Base-by-base conservation (phyloP, 2,797 vertebrate genomes). In the Buphagus erythrorhynchus region DNA sequence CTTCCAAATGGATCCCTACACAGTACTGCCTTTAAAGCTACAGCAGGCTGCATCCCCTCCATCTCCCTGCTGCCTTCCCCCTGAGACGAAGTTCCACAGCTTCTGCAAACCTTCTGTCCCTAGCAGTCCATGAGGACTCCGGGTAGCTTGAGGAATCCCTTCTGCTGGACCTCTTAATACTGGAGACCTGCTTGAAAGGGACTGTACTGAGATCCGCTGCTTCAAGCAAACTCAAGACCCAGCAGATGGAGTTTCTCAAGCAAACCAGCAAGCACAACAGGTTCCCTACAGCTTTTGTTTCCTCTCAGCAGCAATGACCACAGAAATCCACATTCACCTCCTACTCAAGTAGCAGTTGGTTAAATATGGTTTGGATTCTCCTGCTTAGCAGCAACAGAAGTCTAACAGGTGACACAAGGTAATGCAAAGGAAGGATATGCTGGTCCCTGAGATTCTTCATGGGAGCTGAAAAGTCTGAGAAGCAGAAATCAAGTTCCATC, bases 381-480 rank as follows among this genome's bases (percentile, higher is more conserved):
- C 67, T 92, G 75, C 75, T 92, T 89, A 76, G 91, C 92, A 91
- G 94, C 89, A 81, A 94, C 88, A 81, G 36, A 94, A 95, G 73
- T 72, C 86, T 87, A 96, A 48, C 58, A 85, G 51, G 74, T 91
- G 94, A 95, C 93, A 95, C 86, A 97, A 98, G 97, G 97, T 97
- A 98, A 98, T 97, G 98, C 97, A 97, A 98, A 98, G 93, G 95
- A 98, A 97, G 98, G 97, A 98, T 97, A 98, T 97, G 97, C 98
- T 97, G 97, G 97, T 98, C 98, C 98, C 98, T 98, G 98, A 98
- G 98, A 97, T 98, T 98, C 95, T 98, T 97, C 33, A 65, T 96
- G 96, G 94, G 90, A 88, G 94, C 88, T 96, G 95, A 57, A 73
- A 95, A 76, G 82, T 93, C 93, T 42, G 12, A 93, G 87, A 87